A percentile compares a stretch with the other conserved stretches of the same genome.
Evolutionary conservation across 2,113 vertebrate species (phyloP).

Genomic region (Larimichthys polyactis): DNA sequence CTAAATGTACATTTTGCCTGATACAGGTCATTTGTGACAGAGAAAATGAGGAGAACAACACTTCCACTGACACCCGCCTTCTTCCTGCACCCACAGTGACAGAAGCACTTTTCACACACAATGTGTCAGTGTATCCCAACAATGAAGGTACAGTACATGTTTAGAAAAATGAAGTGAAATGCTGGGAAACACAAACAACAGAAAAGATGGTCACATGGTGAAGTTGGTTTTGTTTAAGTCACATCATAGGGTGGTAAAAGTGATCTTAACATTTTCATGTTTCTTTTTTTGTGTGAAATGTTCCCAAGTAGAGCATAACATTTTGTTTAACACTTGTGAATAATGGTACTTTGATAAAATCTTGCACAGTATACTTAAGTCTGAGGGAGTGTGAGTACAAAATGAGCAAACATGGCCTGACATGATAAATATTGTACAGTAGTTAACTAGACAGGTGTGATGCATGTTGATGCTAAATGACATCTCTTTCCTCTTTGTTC

Average conservation of each 20-base stretch:
- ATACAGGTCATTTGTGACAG: slow-evolving; percentile 59
- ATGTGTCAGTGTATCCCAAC: slow-evolving; percentile 3
- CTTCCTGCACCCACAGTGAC: slow-evolving; percentile 1
- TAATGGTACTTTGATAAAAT: background rate
- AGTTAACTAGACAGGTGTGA: background rate
- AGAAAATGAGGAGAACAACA: slow-evolving; percentile 36
- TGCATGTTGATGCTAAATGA: background rate
- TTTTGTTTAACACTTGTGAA: background rate
- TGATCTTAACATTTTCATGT: background rate
- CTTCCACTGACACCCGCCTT: slow-evolving; percentile 1
- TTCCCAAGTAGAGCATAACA: background rate
- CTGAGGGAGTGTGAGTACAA: background rate
- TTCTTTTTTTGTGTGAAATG: background rate
- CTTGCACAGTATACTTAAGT: background rate
- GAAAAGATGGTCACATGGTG: background rate
- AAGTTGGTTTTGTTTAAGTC: background rate
- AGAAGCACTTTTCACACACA: background rate
- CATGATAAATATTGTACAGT: background rate
- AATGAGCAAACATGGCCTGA: background rate
- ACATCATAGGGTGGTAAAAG: too few species aligned
- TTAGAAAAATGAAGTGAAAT: background rate
- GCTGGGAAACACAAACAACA: too few species aligned
- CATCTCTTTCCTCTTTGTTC: background rate
- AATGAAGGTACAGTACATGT: slow-evolving; percentile 37
- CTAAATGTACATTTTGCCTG: background rate